Percentiles rank a stretch among this genome's conserved stretches.
Evolutionary conservation across 2,113 vertebrate species (phyloP).

Genomic region (Corydoras sp.): DNA sequence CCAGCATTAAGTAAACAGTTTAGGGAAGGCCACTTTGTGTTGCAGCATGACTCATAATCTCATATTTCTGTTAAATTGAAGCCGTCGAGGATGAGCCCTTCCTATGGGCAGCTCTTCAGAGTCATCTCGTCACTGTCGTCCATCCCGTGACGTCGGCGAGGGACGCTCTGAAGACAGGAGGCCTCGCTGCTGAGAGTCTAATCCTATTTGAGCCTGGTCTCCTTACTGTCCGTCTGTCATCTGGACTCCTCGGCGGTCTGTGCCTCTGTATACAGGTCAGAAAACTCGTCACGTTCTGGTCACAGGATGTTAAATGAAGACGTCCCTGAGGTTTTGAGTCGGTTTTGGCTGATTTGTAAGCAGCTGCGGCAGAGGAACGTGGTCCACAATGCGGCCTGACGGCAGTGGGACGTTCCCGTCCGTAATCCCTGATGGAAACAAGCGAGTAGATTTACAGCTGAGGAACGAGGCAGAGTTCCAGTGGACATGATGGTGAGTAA

Average conservation of each 20-base stretch:
- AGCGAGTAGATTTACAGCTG: neutral
- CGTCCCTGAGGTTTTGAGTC: neutral
- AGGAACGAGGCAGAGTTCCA: neutral
- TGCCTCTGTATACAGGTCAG: constrained; percentile 41
- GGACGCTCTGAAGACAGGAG: constrained; percentile 29
- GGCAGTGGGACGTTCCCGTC: constrained; percentile 2
- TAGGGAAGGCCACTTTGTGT: too few species aligned
- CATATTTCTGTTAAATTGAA: neutral
- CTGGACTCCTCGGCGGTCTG: constrained; percentile 38
- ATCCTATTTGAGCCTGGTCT: constrained; percentile 60
- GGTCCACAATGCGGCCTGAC: neutral
- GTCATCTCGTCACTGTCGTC: neutral
- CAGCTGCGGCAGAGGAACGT: neutral
- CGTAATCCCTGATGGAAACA: constrained; percentile 3
- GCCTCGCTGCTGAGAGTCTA: constrained; percentile 61
- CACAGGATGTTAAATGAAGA: neutral
- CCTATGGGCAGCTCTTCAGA: neutral
- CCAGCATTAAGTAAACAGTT: too few species aligned
- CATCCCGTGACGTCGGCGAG: constrained; percentile 26
- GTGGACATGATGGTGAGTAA: constrained; percentile 23
- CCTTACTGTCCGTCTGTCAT: constrained; percentile 42
- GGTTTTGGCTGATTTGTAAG: neutral
- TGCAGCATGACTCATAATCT: too few species aligned
- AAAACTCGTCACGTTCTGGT: neutral
- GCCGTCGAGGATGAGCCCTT: neutral